A percentile compares a stretch with the other conserved stretches of the same genome.
These are phyloP conservation scores for Clavelina lepadiformis DNA, from an alignment of 23 tunicate species.

Conservation along the genomic window DNA sequence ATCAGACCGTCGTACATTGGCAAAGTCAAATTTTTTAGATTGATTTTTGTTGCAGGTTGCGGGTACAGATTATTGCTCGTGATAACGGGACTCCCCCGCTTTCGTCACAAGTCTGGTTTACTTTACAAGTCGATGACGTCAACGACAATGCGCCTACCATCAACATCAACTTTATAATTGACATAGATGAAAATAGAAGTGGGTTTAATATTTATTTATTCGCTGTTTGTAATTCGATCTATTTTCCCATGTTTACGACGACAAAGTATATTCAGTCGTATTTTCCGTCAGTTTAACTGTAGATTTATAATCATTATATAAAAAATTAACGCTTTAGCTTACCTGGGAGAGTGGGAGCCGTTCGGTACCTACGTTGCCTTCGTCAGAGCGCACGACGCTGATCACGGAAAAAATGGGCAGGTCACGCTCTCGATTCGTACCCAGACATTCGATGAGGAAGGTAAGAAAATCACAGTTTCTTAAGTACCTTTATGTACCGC, in stretches of 20 bases:
- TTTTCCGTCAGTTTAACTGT: too few species aligned
- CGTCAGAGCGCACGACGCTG: constrained; percentile 62
- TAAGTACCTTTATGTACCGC: too few species aligned
- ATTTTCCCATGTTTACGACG: too few species aligned
- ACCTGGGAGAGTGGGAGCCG: constrained; percentile 46
- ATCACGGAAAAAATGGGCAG: constrained; percentile 55
- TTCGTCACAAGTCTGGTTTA: constrained; percentile 31
- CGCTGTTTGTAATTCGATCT: background rate
- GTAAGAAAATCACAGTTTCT: too few species aligned
- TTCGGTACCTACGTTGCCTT: constrained; percentile 64
- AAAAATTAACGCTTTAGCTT: too few species aligned
- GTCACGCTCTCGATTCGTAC: constrained; percentile 41
- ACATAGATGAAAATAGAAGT: constrained; percentile 42
- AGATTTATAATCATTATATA: too few species aligned
- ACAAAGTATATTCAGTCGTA: too few species aligned
- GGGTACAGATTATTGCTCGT: constrained; percentile 48
- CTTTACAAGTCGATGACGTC: constrained; percentile 50
- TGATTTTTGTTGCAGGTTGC: constrained; percentile 22
- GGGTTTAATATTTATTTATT: background rate
- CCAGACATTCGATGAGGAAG: background rate
- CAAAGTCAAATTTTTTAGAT: background rate
- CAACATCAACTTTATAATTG: constrained; percentile 48
- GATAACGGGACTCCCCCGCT: constrained; percentile 36
- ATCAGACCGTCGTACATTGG: too few species aligned
- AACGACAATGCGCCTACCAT: constrained; percentile 74